These are phyloP conservation scores for Anas capensis DNA, from an alignment of 2,797 vertebrate genomes.

Conservation along the genomic window DNA sequence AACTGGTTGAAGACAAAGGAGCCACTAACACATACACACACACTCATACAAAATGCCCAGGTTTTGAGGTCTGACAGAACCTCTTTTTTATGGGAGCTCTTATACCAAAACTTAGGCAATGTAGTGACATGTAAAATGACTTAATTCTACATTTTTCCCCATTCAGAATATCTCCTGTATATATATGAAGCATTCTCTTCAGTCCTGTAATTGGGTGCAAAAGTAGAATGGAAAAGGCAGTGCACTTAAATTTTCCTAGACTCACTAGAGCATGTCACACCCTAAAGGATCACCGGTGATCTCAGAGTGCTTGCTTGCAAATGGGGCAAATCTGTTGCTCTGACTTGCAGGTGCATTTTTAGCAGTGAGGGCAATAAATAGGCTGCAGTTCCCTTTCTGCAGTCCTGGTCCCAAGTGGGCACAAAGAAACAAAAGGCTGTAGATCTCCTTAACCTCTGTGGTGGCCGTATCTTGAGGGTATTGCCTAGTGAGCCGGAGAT, in stretches of 20 bases:
- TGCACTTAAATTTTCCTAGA: not conserved
- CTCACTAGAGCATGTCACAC: not conserved
- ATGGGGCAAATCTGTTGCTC: not conserved
- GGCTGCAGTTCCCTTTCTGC: not conserved
- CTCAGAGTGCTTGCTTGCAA: not conserved
- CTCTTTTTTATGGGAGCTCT: slow-evolving; percentile 21
- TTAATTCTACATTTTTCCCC: not conserved
- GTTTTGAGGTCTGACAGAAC: slow-evolving; percentile 11
- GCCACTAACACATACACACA: not conserved
- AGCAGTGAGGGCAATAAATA: not conserved
- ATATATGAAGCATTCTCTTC: not conserved
- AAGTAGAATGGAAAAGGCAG: not conserved
- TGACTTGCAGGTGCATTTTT: not conserved
- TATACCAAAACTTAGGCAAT: not conserved
- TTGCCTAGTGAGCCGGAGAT: not conserved
- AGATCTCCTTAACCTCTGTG: not conserved
- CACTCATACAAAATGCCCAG: slow-evolving; percentile 18
- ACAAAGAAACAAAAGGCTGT: not conserved
- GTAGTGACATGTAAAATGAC: not conserved
- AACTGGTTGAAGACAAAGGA: slow-evolving; percentile 50
- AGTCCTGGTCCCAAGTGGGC: not conserved
- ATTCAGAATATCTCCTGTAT: not conserved
- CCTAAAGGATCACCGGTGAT: not conserved
- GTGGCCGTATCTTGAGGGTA: rapidly evolving
- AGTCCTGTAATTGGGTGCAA: not conserved